Evolutionary conservation across 2,888 invertebrate species (phyloP).

Genomic region (Pyrochroa serraticornis): DNA sequence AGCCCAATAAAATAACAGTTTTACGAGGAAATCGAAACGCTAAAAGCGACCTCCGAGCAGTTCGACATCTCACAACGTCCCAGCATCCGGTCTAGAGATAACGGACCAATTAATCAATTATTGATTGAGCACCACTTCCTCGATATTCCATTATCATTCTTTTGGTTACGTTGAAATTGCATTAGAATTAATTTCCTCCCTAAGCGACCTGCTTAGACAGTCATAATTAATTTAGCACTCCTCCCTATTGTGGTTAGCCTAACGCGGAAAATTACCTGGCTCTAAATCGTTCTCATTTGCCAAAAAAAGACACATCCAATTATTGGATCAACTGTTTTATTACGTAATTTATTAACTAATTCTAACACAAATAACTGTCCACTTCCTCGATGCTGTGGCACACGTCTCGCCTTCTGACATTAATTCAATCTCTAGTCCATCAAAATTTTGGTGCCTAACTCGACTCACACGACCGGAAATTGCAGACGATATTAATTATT

Average conservation of each 20-base stretch:
- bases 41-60: background rate
- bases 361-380: constrained; percentile 17
- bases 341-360: constrained; percentile 6
- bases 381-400: constrained; percentile 19
- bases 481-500: background rate
- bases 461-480: constrained; percentile 3
- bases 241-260: background rate
- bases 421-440: constrained; percentile 4
- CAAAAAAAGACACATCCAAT: constrained; percentile 12
- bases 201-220: constrained; percentile 8
- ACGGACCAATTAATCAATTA: constrained; percentile 24
- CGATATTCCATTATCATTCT: constrained; percentile 9
- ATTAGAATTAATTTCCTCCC: constrained; percentile 15
- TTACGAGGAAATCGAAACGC: constrained; percentile 6
- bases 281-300: background rate
- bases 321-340: constrained; percentile 5
- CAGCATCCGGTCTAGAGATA: constrained; percentile 11
- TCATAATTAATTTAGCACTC: constrained; percentile 4
- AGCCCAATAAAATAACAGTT: background rate
- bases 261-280: background rate
- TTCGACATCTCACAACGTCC: background rate
- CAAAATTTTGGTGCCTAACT: constrained; percentile 5
- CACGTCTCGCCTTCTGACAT: constrained; percentile 9
- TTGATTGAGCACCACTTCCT: constrained; percentile 18
- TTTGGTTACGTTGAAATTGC: constrained; percentile 1